phyloP scores from a whole-genome alignment of 2,797 vertebrate species.

The Sebastes reedi region DNA sequence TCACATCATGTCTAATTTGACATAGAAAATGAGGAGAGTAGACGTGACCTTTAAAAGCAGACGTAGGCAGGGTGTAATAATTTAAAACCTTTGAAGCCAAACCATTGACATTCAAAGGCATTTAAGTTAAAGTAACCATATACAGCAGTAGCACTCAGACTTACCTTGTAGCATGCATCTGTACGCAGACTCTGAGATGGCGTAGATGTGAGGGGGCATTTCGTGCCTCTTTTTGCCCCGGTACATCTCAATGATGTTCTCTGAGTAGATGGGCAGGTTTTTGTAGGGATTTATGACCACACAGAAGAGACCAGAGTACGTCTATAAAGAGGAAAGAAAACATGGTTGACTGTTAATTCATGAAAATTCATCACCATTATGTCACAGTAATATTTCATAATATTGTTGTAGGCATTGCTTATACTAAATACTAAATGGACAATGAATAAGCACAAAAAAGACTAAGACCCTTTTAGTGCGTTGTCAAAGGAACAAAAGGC shows the following conservation, averaged over 20 bases:
- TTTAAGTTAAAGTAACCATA: neutral
- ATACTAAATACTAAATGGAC: neutral
- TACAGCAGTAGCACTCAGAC: conserved; percentile 4
- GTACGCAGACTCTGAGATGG: conserved; percentile 97
- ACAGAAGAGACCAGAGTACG: conserved; percentile 99
- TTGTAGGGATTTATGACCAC: conserved; percentile 99
- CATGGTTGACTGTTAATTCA: neutral
- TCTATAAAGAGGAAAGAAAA: conserved; percentile 80
- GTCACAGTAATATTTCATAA: neutral
- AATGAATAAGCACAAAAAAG: conserved; percentile 1
- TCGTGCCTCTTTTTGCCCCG: conserved; percentile 98
- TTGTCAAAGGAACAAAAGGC: neutral
- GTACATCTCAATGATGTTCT: conserved; percentile 99
- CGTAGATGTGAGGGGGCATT: conserved; percentile 98
- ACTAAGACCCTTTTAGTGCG: neutral
- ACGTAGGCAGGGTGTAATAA: neutral
- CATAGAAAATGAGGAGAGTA: neutral
- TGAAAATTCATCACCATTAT: neutral
- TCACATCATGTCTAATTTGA: neutral
- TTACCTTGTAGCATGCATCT: conserved; percentile 99
- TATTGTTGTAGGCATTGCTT: conserved; percentile 5
- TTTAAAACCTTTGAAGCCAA: neutral
- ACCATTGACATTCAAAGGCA: neutral
- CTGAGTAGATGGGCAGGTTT: conserved; percentile 98
- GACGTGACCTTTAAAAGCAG: neutral